Base-by-base conservation (phyloP, 2,797 vertebrate genomes). In the Fistularia commersonii region DNA sequence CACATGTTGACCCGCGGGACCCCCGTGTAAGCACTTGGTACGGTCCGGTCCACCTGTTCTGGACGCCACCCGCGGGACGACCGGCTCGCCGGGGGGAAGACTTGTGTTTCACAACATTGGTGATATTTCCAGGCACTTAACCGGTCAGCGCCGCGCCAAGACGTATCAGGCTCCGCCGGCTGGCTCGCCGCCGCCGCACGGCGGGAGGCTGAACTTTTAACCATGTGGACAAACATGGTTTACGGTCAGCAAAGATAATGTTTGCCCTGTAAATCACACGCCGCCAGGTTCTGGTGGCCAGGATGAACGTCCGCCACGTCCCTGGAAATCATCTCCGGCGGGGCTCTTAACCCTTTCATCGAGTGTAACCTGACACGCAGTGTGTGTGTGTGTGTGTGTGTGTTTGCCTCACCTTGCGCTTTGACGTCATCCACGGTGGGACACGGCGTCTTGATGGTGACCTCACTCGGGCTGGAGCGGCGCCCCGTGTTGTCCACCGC, bases 391-490 rank as follows among this genome's bases (percentile, higher is more conserved):
- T 9, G 38, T 40, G 38, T 40, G 4, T 40, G 5, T 40, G 10
- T 8, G 56, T 53, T 67, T 7, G 55, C 47, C 81, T 90, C 83
- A 99, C 97, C 97, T 94, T 99, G 95, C 51, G 96, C 96, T 84
- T 99, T 99, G 72, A 98, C 92, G 15, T 99, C 97, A 57, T 99
- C 97, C 69, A 99, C 95, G 49, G 96, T 95, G 0, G 96, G 95
- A 74, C 97, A 99, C 0, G 97, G 97, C 0, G 93, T 97, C 84
- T 98, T 98, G 69, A 99, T 95, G 0, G 90, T 98, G 76, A 99
- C 94, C 12, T 97, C 94, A 36, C 93, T 98, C 5, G 94, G 94
- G 61, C 90, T 91, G 53, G 97, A 99, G 4, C 95, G 93, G 0
- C 96, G 89, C 6, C 96, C 97, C 1, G 96, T 99, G 84, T 95